Conservation (phyloP, 2,113 vertebrate genomes). For the Gallinago media region DNA sequence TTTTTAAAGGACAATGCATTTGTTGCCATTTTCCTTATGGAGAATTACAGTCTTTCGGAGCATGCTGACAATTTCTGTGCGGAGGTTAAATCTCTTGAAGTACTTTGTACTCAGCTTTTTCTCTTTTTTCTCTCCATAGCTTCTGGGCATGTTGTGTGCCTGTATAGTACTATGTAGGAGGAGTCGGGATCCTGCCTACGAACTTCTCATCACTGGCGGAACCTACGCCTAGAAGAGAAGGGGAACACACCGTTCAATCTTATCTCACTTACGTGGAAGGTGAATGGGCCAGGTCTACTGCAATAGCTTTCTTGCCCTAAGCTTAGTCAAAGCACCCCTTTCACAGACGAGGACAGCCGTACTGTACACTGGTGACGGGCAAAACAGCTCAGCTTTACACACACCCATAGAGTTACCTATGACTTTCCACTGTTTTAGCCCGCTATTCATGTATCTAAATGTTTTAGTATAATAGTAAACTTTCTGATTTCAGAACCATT, state of each 20-base stretch:
- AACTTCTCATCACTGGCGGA: conserved; percentile 90
- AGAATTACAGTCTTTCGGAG: neutral
- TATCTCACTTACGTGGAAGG: conserved; percentile 49
- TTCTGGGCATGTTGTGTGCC: conserved; percentile 95
- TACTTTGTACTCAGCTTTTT: neutral
- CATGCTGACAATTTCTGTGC: neutral
- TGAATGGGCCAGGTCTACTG: conserved; percentile 49
- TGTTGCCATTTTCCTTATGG: neutral
- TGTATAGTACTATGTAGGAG: conserved; percentile 90
- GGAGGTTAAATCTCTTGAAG: neutral
- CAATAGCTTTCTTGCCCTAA: conserved; percentile 71
- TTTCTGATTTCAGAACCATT: conserved; percentile 62
- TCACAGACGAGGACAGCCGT: conserved; percentile 68
- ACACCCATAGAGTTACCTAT: conserved; percentile 35
- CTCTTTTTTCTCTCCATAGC: conserved; percentile 73
- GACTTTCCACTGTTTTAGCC: conserved; percentile 56
- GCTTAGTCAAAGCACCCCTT: conserved; percentile 77
- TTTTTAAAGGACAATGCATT: neutral
- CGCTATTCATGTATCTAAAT: conserved; percentile 59
- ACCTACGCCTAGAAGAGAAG: conserved; percentile 83
- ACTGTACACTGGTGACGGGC: conserved; percentile 77
- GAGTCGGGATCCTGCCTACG: conserved; percentile 90
- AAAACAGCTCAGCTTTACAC: conserved; percentile 68
- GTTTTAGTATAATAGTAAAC: conserved; percentile 57
- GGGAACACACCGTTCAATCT: conserved; percentile 41